Evolutionary conservation across 2,797 vertebrate species (phyloP).

Genomic region (Anguilla pacifica): DNA sequence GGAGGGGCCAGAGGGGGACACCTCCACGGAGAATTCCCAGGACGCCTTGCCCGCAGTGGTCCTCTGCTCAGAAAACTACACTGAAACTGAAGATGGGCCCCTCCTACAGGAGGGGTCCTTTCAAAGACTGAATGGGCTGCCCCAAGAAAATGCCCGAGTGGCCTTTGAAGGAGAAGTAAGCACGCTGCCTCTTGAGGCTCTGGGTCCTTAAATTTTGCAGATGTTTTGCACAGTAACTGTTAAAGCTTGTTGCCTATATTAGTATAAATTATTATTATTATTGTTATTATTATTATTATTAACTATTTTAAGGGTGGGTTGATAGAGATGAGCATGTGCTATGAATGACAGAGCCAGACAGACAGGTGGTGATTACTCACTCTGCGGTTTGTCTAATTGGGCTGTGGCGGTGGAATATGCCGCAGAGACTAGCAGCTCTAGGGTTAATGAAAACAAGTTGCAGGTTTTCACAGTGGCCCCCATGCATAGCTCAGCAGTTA

Average conservation of each 20-base stretch:
- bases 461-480: not conserved
- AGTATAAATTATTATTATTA: slow-evolving; percentile 50
- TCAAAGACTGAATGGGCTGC: slow-evolving; percentile 48
- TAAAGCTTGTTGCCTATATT: slow-evolving; percentile 65
- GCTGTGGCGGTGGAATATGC: not conserved
- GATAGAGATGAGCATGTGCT: slow-evolving; percentile 44
- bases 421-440: not conserved
- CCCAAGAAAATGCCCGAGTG: slow-evolving; percentile 56
- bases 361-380: not conserved
- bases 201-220: slow-evolving; percentile 64
- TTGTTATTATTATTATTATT: slow-evolving; percentile 49
- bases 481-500: not conserved
- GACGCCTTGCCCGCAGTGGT: slow-evolving; percentile 60
- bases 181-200: slow-evolving; percentile 71
- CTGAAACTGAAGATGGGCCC: slow-evolving; percentile 45
- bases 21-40: slow-evolving; percentile 58
- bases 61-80: slow-evolving; percentile 54
- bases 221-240: slow-evolving; percentile 82
- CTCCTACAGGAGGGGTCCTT: slow-evolving; percentile 48
- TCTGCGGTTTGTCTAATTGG: not conserved
- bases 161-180: slow-evolving; percentile 59
- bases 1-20: slow-evolving; percentile 54
- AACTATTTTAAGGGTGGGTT: slow-evolving; percentile 38
- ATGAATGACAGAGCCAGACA: not conserved
- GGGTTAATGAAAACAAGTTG: not conserved